A percentile compares a stretch with the other conserved stretches of the same genome.
phyloP scores from a whole-genome alignment of 2,888 invertebrate genomes.

The Neoscelio sp. region DNA sequence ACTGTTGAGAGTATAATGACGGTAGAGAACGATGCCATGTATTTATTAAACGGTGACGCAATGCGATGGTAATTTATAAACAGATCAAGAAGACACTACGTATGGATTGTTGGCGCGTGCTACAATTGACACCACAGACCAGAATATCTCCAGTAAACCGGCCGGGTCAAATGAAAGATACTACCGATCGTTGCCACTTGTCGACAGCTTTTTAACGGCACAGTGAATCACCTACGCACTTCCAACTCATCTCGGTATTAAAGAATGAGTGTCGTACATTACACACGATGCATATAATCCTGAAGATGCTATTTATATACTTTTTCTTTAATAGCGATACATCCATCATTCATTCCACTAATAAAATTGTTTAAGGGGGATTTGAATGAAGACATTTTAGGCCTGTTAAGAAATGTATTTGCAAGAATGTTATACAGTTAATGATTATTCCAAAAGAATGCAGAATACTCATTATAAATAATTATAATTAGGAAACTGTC shows the following conservation, averaged over 20 bases:
- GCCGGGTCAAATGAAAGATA: constrained; percentile 79
- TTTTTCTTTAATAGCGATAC: constrained; percentile 57
- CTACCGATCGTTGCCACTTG: constrained; percentile 77
- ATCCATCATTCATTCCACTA: constrained; percentile 59
- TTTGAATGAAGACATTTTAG: too few species aligned
- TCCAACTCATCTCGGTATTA: constrained; percentile 51
- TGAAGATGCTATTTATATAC: constrained; percentile 61
- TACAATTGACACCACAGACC: constrained; percentile 78
- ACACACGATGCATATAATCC: constrained; percentile 48
- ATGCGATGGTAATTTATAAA: constrained; percentile 74
- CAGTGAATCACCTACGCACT: constrained; percentile 69
- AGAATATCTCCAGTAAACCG: constrained; percentile 76
- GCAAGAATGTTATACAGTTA: too few species aligned
- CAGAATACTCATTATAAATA: too few species aligned
- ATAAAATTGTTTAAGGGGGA: constrained; percentile 51
- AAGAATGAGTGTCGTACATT: constrained; percentile 58
- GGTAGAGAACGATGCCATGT: not conserved
- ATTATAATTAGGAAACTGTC: too few species aligned
- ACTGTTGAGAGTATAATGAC: constrained; percentile 11
- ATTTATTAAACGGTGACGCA: constrained; percentile 74
- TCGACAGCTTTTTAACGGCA: constrained; percentile 74
- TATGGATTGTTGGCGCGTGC: constrained; percentile 80
- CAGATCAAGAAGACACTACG: constrained; percentile 73
- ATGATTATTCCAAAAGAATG: too few species aligned
- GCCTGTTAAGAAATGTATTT: too few species aligned